Percentiles rank a stretch among this genome's conserved stretches.
These are phyloP conservation scores for Maylandia zebra DNA, from an alignment of 2,113 vertebrate genomes.

Conservation along the genomic window DNA sequence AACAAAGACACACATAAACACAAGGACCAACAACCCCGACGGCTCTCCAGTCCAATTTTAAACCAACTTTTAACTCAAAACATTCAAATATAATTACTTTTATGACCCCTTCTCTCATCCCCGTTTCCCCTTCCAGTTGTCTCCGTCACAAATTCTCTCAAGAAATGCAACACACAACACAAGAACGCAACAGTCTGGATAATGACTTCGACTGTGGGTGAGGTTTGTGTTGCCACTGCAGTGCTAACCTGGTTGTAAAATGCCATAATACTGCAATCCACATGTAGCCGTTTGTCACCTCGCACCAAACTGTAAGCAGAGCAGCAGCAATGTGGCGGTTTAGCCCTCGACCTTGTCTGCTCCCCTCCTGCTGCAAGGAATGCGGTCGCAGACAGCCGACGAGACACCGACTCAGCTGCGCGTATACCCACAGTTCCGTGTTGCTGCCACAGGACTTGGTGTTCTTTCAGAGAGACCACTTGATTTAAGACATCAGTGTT, in stretches of 20 bases:
- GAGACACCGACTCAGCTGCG: slow-evolving; percentile 20
- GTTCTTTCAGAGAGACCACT: background rate
- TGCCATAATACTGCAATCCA: slow-evolving; percentile 57
- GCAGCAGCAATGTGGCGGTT: slow-evolving; percentile 11
- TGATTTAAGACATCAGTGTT: background rate
- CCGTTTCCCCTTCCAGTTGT: background rate
- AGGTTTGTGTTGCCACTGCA: slow-evolving; percentile 22
- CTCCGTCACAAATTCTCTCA: background rate
- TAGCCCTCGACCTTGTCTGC: background rate
- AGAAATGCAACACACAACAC: background rate
- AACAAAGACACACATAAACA: slow-evolving; percentile 4
- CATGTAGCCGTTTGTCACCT: slow-evolving; percentile 56
- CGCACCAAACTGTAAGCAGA: slow-evolving; percentile 54
- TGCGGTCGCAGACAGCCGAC: background rate
- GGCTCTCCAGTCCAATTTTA: background rate
- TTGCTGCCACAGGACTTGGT: background rate
- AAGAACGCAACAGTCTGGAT: background rate
- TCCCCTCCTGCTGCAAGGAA: slow-evolving; percentile 42
- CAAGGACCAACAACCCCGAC: background rate
- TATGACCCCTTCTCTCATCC: background rate
- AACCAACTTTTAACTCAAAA: background rate
- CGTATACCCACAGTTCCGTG: background rate
- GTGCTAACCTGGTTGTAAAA: slow-evolving; percentile 58
- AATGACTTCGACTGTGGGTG: background rate
- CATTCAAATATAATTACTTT: background rate